These are phyloP conservation scores for Ctenodactylus gundi DNA, from an alignment of 2,113 vertebrate genomes.

Conservation along the genomic window DNA sequence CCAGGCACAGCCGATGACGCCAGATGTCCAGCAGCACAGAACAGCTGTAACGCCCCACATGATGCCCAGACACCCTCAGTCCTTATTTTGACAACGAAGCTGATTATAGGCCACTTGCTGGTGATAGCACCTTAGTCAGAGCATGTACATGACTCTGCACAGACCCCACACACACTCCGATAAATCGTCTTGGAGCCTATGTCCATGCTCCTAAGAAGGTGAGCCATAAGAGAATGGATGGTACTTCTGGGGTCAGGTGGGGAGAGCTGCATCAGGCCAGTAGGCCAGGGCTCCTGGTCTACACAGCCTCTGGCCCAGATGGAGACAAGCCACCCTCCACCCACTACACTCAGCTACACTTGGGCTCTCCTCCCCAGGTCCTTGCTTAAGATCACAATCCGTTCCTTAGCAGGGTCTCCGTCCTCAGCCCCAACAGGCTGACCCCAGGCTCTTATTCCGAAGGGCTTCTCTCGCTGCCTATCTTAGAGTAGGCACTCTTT, in stretches of 20 bases:
- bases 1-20: background rate
- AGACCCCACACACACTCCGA: background rate
- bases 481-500: background rate
- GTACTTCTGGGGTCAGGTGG: background rate
- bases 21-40: background rate
- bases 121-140: rapidly evolving
- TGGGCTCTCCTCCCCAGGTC: background rate
- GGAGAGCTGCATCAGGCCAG: background rate
- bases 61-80: background rate
- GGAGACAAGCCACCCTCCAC: background rate
- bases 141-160: rapidly evolving
- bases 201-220: background rate
- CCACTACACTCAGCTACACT: background rate
- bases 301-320: background rate
- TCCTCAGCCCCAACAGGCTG: background rate
- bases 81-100: background rate
- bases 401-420: background rate
- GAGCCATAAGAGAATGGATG: background rate
- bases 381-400: background rate
- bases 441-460: background rate
- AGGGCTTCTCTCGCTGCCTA: background rate
- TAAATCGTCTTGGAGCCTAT: too few relatives aligned
- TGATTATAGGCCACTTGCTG: background rate
- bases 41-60: too few relatives aligned
- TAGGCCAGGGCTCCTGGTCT: background rate